A percentile compares a stretch with the other conserved stretches of the same genome.
These are phyloP conservation scores for Glossophaga mutica DNA, from an alignment of 2,797 vertebrate genomes.

Conservation along the genomic window DNA sequence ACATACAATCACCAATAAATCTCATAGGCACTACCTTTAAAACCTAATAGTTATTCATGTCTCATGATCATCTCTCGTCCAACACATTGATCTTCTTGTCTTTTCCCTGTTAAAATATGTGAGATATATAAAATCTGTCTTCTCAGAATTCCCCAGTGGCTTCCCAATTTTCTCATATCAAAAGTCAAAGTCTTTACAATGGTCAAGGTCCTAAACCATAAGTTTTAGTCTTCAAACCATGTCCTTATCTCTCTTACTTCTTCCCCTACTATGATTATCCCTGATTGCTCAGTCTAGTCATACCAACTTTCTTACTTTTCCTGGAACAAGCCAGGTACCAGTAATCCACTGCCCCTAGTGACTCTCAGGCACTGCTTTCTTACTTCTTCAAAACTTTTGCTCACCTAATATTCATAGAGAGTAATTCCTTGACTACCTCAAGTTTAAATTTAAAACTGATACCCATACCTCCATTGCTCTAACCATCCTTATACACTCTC, in stretches of 20 bases:
- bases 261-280: not conserved
- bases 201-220: not conserved
- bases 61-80: not conserved
- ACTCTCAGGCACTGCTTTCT: not conserved
- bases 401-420: not conserved
- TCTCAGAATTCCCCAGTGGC: not conserved
- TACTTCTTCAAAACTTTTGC: not conserved
- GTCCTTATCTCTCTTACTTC: not conserved
- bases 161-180: not conserved
- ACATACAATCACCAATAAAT: not conserved
- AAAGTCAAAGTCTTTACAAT: not conserved
- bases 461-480: not conserved
- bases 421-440: not conserved
- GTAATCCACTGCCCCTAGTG: not conserved
- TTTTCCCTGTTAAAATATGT: not conserved
- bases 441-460: not conserved
- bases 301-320: not conserved
- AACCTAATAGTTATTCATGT: not conserved
- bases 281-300: not conserved
- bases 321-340: not conserved
- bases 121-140: not conserved
- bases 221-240: not conserved
- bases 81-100: not conserved
- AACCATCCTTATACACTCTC: not conserved
- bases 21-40: not conserved